These are phyloP conservation scores for Phortica magna DNA, from an alignment of 2,888 invertebrate species.

Conservation along the genomic window DNA sequence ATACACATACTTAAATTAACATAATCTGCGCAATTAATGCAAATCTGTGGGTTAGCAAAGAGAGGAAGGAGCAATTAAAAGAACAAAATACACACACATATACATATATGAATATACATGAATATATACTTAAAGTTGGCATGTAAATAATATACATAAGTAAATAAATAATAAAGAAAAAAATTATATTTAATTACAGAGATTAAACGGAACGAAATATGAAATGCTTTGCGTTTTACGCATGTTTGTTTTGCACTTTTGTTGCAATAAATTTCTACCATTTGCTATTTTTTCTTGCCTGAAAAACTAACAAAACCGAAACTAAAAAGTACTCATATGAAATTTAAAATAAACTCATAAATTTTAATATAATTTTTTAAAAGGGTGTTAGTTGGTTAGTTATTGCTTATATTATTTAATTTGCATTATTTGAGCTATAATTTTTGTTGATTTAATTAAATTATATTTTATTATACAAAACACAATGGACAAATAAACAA, in stretches of 20 bases:
- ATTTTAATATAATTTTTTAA: background rate
- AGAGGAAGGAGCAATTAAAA: slow-evolving; percentile 49
- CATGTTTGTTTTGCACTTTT: too few relatives aligned
- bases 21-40: slow-evolving; percentile 69
- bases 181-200: too few relatives aligned
- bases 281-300: too few relatives aligned
- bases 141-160: background rate
- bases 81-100: slow-evolving; percentile 69
- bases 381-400: background rate
- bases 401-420: slow-evolving; percentile 44
- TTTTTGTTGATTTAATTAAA: slow-evolving; percentile 61
- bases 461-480: slow-evolving; percentile 42
- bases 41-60: slow-evolving; percentile 56
- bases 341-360: too few relatives aligned
- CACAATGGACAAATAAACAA: slow-evolving; percentile 9
- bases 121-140: too few relatives aligned
- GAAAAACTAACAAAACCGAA: too few relatives aligned
- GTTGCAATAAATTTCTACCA: too few relatives aligned
- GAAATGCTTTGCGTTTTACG: too few relatives aligned
- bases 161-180: background rate
- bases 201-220: too few relatives aligned
- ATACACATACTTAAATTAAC: slow-evolving; percentile 61
- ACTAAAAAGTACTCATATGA: too few relatives aligned
- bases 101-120: slow-evolving; percentile 18
- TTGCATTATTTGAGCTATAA: slow-evolving; percentile 48